Evolutionary conservation across 2,113 vertebrate genomes (phyloP), one percentile per base, ranked within the genome.

Genomic region (Elanoides forficatus): DNA sequence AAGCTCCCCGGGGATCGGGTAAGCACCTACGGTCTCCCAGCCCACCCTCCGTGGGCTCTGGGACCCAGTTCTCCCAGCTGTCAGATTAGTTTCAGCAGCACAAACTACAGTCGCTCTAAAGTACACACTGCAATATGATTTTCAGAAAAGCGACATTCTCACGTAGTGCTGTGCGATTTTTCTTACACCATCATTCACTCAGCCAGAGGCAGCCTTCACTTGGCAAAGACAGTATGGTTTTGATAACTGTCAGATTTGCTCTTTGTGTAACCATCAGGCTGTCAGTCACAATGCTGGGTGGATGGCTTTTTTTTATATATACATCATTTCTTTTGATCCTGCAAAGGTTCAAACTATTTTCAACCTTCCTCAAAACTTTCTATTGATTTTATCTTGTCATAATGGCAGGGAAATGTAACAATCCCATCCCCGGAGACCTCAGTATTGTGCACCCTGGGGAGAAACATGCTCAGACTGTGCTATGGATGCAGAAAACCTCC

Each of bases 401-500:
- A 48, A 45, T 23, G 26, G 19, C 43, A 90, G 62, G 50, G 45
- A 76, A 90, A 86, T 11, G 4, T 45, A 26, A 50, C 59, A 68
- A 0, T 8, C 10, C 27, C 16, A 11, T 7, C 34, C 23, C 47
- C 29, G 62, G 48, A 79, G 22, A 42, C 25, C 15, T 50, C 47
- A 29, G 60, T 38, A 15, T 7, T 16, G 42, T n/a, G 20, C 22
- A 1, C 3, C 14, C 14, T 22, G 38, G 14, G n/a, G 48, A 92
- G 30, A 63, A 75, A 55, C 0, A 0, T 2, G n/a, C 34, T 72
- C 80, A 68, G 36, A 4, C 11, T 26, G 30, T 14, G 9, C 42
- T 34, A 2, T 9, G 12, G 38, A 19, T 43, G 55, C 42, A 86
- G 60, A 47, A 65, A 79, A 2, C 6, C 32, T 48, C 85, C 60